Percentiles rank a stretch among this genome's conserved stretches.
These are phyloP conservation scores for Meloidogyne hapla DNA, from an alignment of 1,140 invertebrate genomes.

Conservation along the genomic window DNA sequence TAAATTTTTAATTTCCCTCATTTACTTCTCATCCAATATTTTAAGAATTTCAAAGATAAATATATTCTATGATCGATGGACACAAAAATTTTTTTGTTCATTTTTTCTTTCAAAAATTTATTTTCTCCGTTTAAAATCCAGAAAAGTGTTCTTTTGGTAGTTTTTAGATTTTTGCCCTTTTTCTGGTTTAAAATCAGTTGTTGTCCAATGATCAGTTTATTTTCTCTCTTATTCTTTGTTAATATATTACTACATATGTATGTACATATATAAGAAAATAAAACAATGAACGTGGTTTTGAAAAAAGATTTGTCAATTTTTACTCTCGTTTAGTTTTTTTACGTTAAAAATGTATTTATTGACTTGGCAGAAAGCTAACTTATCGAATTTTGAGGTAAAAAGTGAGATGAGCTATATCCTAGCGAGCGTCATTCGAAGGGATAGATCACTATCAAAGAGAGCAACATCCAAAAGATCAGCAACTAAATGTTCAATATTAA, in stretches of 20 bases:
- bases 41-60: too few species aligned
- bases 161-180: neutral
- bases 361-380: neutral
- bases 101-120: neutral
- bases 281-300: neutral
- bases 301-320: neutral
- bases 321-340: neutral
- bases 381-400: neutral
- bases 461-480: neutral
- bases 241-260: neutral
- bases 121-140: neutral
- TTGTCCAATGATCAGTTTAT: constrained; percentile 1
- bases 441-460: neutral
- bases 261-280: neutral
- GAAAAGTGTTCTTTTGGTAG: neutral
- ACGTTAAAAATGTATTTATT: constrained; percentile 6
- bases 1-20: too few species aligned
- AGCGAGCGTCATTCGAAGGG: neutral
- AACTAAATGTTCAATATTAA: neutral
- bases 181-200: neutral
- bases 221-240: neutral
- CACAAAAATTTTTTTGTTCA: too few species aligned
- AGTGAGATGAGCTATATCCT: neutral
- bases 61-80: too few species aligned
- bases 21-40: too few species aligned